These are phyloP conservation scores for Xestia rhomboidea DNA, from an alignment of 2,888 invertebrate species.

Conservation along the genomic window DNA sequence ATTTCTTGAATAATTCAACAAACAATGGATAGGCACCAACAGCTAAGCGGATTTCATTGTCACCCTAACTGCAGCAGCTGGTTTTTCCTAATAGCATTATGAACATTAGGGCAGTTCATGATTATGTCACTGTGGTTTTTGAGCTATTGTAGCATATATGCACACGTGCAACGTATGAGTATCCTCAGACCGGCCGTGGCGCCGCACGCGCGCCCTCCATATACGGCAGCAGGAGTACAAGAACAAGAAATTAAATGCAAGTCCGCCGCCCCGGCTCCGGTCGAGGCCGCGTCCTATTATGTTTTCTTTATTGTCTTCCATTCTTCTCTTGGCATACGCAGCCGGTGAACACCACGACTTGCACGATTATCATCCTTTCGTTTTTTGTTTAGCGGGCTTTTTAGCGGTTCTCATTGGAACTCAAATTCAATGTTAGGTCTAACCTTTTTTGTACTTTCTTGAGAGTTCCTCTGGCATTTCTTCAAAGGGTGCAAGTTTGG, in stretches of 20 bases:
- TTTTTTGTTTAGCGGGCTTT: slow-evolving; percentile 28
- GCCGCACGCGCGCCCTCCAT: slow-evolving; percentile 86
- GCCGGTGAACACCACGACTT: slow-evolving; percentile 54
- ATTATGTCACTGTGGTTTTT: slow-evolving; percentile 10
- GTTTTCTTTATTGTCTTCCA: slow-evolving; percentile 82
- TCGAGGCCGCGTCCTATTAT: slow-evolving; percentile 81
- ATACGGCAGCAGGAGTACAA: slow-evolving; percentile 86
- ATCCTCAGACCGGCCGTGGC: slow-evolving; percentile 73
- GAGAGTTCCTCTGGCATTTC: neutral
- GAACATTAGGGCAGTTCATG: slow-evolving; percentile 3
- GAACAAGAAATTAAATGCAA: slow-evolving; percentile 87
- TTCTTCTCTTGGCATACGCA: slow-evolving; percentile 61
- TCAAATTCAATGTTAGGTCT: slow-evolving; percentile 1
- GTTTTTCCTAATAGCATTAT: neutral
- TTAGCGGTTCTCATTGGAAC: slow-evolving; percentile 32
- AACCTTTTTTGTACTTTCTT: slow-evolving; percentile 10
- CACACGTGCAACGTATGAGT: slow-evolving; percentile 71
- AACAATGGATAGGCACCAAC: neutral
- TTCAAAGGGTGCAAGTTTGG: neutral
- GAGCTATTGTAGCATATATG: slow-evolving; percentile 22
- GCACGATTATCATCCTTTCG: slow-evolving; percentile 48
- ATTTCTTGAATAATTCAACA: neutral
- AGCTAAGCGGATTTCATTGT: neutral
- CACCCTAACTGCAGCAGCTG: neutral
- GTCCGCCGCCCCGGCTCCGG: slow-evolving; percentile 69